Base-by-base conservation (phyloP, 1,140 invertebrate species). In the Euglossa dilemma region DNA sequence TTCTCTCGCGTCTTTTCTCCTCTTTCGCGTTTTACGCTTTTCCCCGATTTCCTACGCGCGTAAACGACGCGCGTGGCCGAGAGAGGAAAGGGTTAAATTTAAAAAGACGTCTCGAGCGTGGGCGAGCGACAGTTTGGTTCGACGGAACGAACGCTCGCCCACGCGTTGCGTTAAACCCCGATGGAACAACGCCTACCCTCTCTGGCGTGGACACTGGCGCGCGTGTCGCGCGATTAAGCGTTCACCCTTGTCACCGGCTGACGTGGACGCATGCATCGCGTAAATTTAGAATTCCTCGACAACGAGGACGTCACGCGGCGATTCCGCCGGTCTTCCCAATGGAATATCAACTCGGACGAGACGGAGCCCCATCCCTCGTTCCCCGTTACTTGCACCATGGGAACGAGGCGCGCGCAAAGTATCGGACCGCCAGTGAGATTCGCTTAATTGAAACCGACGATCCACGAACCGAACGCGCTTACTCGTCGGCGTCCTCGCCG, bases 161-260 rank as follows among this genome's bases (percentile, higher is more conserved):
- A 70, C 66, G 25, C 0, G 20, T 16, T 3, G 4, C 74, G 47
- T 14, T 7, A 25, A 70, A 54, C 66, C 45, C 66, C 20, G 20
- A 25, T 25, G 11, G 75, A 56, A 78, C 23, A 57, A 79, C 77
- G 77, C 77, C 77, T 59, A 79, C 66, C 66, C 54, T 79, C 45
- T 36, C 12, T 43, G 56, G 23, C 18, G 16, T 45, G 50, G 20
- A 59, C 59, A 28, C n/a, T 16, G 25, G 14, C 59, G 25, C 47
- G 57, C 63, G 74, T 50, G 45, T 76, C 28, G 50, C 43, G n/a
- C 76, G 76, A 47, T 69, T 78, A 78, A 78, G 16, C 64, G 64
- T 70, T 59, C 76, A 69, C 76, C 76, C 76, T 70, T 59, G 64
- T 78, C 76, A 56, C 36, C 20, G 63, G 25, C 28, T 54, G 73